These are phyloP conservation scores for Galerucella calmariensis DNA, from an alignment of 2,888 invertebrate species.

Conservation along the genomic window DNA sequence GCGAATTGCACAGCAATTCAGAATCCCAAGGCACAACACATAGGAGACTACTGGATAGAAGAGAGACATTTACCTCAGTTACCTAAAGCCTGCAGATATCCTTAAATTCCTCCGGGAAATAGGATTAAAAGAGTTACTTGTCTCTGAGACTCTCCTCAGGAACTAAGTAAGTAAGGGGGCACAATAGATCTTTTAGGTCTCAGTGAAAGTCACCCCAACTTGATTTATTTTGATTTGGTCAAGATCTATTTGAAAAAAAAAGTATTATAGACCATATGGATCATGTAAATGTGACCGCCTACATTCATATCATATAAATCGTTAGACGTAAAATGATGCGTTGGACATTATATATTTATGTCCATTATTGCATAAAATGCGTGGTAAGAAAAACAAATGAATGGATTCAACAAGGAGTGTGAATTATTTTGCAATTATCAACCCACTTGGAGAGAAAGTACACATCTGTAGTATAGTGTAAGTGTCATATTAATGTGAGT, in stretches of 20 bases:
- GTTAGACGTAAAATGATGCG: background rate
- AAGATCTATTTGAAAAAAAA: background rate
- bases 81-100: too few relatives aligned
- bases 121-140: too few relatives aligned
- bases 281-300: background rate
- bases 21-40: too few relatives aligned
- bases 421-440: conserved; percentile 13
- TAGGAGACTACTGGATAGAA: too few relatives aligned
- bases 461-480: background rate
- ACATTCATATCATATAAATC: background rate
- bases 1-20: too few relatives aligned
- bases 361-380: conserved; percentile 20
- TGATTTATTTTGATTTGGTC: background rate
- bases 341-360: conserved; percentile 6
- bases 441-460: conserved; percentile 3
- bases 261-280: too few relatives aligned
- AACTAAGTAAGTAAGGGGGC: too few relatives aligned
- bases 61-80: too few relatives aligned
- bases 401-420: conserved; percentile 11
- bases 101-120: too few relatives aligned
- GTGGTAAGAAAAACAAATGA: conserved; percentile 14
- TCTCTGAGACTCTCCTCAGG: too few relatives aligned
- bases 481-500: background rate
- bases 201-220: background rate
- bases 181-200: too few relatives aligned